phyloP scores from a whole-genome alignment of 2,113 vertebrate genomes.

The Apteryx mantelli region DNA sequence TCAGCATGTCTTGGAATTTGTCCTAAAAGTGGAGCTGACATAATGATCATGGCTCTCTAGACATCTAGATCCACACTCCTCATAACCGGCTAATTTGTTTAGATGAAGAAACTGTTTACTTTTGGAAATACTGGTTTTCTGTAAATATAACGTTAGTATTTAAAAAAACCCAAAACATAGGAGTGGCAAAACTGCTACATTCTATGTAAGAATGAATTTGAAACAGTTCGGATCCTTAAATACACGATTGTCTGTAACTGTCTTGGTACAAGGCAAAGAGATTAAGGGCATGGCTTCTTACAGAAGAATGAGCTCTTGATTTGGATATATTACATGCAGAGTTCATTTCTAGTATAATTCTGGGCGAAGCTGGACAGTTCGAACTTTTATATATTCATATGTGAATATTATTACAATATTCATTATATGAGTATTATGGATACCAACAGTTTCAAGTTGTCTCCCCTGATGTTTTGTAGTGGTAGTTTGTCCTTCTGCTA shows the following conservation, averaged over 20 bases:
- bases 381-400: background rate
- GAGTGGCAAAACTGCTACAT: background rate
- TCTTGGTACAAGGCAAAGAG: background rate
- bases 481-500: background rate
- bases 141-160: background rate
- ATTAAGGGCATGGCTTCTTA: background rate
- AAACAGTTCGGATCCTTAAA: background rate
- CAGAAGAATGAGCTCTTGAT: background rate
- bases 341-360: background rate
- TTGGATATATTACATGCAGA: accelerated
- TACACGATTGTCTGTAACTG: background rate
- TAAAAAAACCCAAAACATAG: background rate
- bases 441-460: background rate
- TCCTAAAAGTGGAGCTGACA: background rate
- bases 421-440: background rate
- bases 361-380: background rate
- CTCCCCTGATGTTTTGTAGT: background rate
- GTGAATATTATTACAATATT: background rate
- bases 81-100: background rate
- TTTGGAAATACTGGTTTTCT: background rate
- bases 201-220: background rate
- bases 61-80: background rate
- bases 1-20: background rate
- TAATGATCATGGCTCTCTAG: background rate
- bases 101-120: background rate